Evolutionary conservation across 2,797 vertebrate genomes (phyloP), one percentile per base, ranked within the genome.

Genomic region (Adelosebastes latens): DNA sequence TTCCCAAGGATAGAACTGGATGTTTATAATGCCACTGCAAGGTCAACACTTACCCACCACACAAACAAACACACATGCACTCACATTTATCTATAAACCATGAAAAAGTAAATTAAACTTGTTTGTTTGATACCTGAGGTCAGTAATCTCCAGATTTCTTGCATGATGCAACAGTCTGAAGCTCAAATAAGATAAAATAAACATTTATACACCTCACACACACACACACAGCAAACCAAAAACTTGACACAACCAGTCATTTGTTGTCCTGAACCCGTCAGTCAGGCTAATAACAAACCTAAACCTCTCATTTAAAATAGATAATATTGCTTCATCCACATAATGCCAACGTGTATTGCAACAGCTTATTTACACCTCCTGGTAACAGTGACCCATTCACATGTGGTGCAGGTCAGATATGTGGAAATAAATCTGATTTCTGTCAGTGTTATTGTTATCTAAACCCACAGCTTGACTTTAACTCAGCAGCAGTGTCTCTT

Each of bases 81-180:
- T 29, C 62, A 34, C 62, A 10, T 2, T 49, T 67, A 32, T 63
- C 22, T 63, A 3, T 22, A 68, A 75, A 86, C 49, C 49, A 72
- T 13, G 7, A 58, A 49, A 59, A 59, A 25, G 49, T 75, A 9
- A 8, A 22, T 77, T 63, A 58, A 70, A 69, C 56, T 39, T 81
- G 55, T 80, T 85, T 75, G 60, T 85, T 72, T 81, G 58, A 62
- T 66, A 62, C 29, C 65, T 75, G 72, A 61, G 79, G 70, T 85
- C 65, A 83, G 39, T 29, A 53, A 72, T 65, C 49, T 68, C 34
- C 71, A 61, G 52, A 81, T 34, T 22, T 31, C 29, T 16, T n/a
- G 2, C 24, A 12, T 78, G 76, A 68, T 86, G 83, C 74, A 77
- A 78, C 8, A 4, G 9, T 52, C 18, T 34, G 16, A 12, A 63